Percentiles rank a stretch among this genome's conserved stretches.
Conservation (phyloP, 2,113 vertebrate species). For the Chaenocephalus aceratus region DNA sequence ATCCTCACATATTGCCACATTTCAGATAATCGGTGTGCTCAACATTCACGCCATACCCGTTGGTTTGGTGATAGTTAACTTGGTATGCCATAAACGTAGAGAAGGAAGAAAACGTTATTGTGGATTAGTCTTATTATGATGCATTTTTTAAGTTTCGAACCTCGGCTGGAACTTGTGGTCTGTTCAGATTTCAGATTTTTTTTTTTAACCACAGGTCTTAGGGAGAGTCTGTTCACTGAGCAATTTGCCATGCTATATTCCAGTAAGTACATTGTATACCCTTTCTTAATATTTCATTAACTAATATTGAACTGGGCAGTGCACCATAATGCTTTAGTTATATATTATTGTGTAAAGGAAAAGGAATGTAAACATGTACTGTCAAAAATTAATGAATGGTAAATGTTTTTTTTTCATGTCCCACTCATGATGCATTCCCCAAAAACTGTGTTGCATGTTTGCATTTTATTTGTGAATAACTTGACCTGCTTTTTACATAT, state of each 20-base stretch:
- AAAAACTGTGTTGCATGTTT: conserved; percentile 96
- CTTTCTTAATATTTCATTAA: conserved; percentile 89
- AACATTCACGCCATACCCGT: conserved; percentile 37
- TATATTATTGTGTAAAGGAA: conserved; percentile 98
- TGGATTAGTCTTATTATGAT: conserved; percentile 66
- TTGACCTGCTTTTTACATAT: conserved; percentile 99
- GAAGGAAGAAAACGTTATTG: conserved; percentile 54
- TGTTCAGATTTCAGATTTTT: conserved; percentile 65
- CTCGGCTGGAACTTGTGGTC: conserved; percentile 59
- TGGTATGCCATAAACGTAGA: conserved; percentile 56
- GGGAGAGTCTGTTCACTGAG: conserved; percentile 78
- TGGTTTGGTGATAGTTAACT: conserved; percentile 49
- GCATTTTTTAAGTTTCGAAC: conserved; percentile 65
- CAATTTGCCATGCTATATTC: conserved; percentile 81
- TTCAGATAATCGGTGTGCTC: conserved; percentile 69
- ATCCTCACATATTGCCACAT: conserved; percentile 59
- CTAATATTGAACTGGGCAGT: conserved; percentile 92
- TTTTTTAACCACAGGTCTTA: conserved; percentile 78
- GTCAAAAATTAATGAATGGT: conserved; percentile 97
- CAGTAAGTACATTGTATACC: conserved; percentile 82
- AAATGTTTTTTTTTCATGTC: conserved; percentile 90
- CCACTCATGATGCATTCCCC: conserved; percentile 93
- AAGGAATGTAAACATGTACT: conserved; percentile 99
- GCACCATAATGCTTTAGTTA: conserved; percentile 93
- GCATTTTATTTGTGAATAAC: conserved; percentile 99